Evolutionary conservation across 2,113 vertebrate species (phyloP).

Genomic region (Pogona vitticeps): DNA sequence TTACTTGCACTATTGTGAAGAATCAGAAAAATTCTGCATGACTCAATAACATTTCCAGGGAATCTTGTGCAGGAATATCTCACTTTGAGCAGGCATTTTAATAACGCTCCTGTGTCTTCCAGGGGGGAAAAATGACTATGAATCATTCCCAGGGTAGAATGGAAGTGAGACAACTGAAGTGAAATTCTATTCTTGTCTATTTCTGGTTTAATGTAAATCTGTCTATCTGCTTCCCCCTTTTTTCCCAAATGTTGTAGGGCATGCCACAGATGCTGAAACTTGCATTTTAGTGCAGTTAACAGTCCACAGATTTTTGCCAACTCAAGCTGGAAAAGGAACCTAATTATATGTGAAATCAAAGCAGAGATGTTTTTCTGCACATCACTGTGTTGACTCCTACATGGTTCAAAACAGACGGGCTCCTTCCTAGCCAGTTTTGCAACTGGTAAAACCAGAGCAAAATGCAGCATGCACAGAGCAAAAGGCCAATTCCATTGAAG

Average conservation of each 20-base stretch:
- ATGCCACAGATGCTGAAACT: not conserved
- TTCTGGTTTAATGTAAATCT: no score
- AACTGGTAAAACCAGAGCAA: not conserved
- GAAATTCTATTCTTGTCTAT: no score
- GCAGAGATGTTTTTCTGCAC: not conserved
- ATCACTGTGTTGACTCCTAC: not conserved
- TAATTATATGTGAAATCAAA: slow-evolving; percentile 13
- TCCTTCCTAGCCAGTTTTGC: not conserved
- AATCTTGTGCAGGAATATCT: no score
- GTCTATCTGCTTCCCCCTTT: not conserved
- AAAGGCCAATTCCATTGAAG: not conserved
- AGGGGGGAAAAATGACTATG: no score
- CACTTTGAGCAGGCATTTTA: no score
- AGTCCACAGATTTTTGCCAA: not conserved
- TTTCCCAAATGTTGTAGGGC: not conserved
- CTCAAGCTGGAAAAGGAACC: not conserved
- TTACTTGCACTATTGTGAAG: no score
- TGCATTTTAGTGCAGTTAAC: not conserved
- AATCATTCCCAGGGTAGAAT: no score
- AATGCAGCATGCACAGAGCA: not conserved
- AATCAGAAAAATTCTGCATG: no score
- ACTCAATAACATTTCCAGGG: no score
- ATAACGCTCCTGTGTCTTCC: no score
- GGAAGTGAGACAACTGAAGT: no score
- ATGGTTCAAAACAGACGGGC: not conserved